These are phyloP conservation scores for Vipera latastei DNA, from an alignment of 2,797 vertebrate genomes.

Conservation along the genomic window DNA sequence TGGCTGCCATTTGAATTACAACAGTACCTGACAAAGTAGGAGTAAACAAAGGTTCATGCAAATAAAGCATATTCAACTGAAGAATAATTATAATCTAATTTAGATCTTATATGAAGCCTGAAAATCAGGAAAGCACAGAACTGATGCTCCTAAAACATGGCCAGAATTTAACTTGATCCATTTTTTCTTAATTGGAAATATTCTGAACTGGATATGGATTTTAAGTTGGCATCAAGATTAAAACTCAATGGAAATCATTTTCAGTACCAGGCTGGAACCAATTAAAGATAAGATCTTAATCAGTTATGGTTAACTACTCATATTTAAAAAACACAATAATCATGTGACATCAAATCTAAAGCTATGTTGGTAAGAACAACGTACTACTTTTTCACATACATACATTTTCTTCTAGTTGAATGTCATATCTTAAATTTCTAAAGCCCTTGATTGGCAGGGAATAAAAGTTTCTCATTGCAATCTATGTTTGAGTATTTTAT, in stretches of 20 bases:
- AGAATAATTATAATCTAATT: neutral
- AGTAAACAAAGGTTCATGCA: neutral
- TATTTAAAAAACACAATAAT: neutral
- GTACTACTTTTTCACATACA: neutral
- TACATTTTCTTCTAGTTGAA: neutral
- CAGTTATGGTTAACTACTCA: neutral
- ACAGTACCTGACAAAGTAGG: neutral
- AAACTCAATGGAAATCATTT: neutral
- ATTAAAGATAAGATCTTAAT: neutral
- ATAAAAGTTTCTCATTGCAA: neutral
- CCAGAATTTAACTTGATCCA: neutral
- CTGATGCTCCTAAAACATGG: constrained; percentile 4
- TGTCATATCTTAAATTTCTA: neutral
- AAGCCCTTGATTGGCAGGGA: neutral
- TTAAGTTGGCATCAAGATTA: neutral
- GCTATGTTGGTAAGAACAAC: neutral
- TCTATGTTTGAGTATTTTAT: neutral
- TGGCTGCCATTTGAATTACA: neutral
- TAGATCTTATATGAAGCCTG: constrained; percentile 1
- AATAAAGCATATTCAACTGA: neutral
- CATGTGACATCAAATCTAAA: neutral
- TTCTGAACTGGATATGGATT: constrained; percentile 7
- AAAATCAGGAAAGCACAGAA: neutral
- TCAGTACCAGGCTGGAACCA: neutral
- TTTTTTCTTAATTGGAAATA: neutral